Conservation (phyloP, 37 sponge, comb jelly and placozoan species). For the Halisarca cf. caerulea region DNA sequence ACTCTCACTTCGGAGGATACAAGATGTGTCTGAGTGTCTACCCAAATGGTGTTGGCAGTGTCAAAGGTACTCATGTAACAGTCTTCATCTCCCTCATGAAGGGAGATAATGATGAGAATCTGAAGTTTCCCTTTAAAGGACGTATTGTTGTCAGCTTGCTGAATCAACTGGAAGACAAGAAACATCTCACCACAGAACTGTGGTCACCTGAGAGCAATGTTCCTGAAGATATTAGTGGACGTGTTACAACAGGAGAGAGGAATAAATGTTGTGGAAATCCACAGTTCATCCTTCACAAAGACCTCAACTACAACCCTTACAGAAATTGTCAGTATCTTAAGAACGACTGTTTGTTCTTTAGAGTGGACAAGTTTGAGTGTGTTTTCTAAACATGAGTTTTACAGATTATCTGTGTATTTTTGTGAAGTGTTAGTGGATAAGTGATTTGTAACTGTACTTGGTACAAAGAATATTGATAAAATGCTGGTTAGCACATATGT, state of each 20-base stretch:
- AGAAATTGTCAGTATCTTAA: conserved; percentile 54
- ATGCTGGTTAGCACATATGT: too few relatives aligned
- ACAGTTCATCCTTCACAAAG: conserved; percentile 43
- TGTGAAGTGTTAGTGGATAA: too few relatives aligned
- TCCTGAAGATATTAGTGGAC: background rate
- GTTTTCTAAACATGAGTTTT: too few relatives aligned
- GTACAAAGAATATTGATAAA: too few relatives aligned
- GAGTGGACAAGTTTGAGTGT: conserved; percentile 27
- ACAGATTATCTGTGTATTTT: too few relatives aligned
- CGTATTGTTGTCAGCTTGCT: conserved; percentile 51
- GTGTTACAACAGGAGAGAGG: conserved; percentile 10
- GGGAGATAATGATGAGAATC: conserved; percentile 49
- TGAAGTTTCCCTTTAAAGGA: conserved; percentile 61
- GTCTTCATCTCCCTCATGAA: conserved; percentile 48
- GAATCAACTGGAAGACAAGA: conserved; percentile 42
- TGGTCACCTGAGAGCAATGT: background rate
- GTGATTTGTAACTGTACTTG: too few relatives aligned
- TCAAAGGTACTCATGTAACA: conserved; percentile 35
- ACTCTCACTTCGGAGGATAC: conserved; percentile 60
- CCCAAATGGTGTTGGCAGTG: conserved; percentile 11
- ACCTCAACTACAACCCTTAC: conserved; percentile 24
- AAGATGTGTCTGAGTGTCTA: conserved; percentile 43
- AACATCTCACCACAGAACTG: conserved; percentile 8
- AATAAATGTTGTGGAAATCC: conserved; percentile 28
- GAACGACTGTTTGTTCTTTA: conserved; percentile 39